Evolutionary conservation across 2,113 vertebrate genomes (phyloP).

Genomic region (Ictidomys tridecemlineatus): DNA sequence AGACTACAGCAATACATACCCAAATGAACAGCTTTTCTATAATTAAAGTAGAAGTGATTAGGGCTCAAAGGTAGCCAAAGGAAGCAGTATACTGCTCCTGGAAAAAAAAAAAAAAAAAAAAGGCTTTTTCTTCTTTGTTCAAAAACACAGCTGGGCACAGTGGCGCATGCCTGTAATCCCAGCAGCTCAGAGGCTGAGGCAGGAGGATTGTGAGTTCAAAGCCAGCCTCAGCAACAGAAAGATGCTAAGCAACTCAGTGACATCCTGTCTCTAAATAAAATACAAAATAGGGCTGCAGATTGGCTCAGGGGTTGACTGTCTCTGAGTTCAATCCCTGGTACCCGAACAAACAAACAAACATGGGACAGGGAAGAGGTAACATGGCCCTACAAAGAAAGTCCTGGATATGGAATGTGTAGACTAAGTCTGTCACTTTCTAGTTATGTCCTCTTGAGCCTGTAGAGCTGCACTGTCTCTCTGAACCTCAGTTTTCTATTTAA

Average conservation of each 20-base stretch:
- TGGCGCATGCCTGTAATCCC: too few relatives aligned
- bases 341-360: too few relatives aligned
- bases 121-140: not conserved
- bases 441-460: not conserved
- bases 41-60: not conserved
- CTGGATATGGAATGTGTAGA: conserved; percentile 25
- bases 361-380: not conserved
- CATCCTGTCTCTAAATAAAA: too few relatives aligned
- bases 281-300: too few relatives aligned
- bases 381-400: not conserved
- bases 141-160: not conserved
- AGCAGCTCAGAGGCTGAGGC: too few relatives aligned
- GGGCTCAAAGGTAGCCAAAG: not conserved
- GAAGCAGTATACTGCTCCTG: not conserved
- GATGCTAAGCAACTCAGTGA: too few relatives aligned
- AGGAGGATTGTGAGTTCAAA: too few relatives aligned
- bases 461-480: not conserved
- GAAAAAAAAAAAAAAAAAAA: not conserved
- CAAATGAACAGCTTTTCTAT: conserved; percentile 9
- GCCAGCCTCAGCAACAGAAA: too few relatives aligned
- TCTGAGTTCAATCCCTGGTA: too few relatives aligned
- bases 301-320: too few relatives aligned
- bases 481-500: conserved; percentile 39
- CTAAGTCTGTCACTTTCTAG: not conserved
- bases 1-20: not conserved